Conservation (phyloP, 2,888 invertebrate species). For the Melinopterus prodromus region DNA sequence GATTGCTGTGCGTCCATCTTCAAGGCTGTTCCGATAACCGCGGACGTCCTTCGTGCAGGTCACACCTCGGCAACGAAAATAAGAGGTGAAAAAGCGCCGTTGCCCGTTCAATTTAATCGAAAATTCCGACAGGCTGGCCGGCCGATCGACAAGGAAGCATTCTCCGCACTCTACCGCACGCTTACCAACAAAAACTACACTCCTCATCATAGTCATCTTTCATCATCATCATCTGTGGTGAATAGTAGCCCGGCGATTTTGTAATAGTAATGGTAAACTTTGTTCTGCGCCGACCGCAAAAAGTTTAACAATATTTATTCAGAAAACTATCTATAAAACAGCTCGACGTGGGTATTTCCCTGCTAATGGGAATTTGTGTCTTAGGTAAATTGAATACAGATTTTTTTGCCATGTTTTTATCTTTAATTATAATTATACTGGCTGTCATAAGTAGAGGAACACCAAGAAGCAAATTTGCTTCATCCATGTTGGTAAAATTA, state of each 20-base stretch:
- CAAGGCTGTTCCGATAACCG: conserved; percentile 13
- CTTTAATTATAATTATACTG: too few relatives aligned
- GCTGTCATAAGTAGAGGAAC: too few relatives aligned
- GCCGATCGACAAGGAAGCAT: not conserved
- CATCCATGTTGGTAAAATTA: too few relatives aligned
- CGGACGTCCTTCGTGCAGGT: conserved; percentile 25
- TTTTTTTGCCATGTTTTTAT: too few relatives aligned
- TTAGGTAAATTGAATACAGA: too few relatives aligned
- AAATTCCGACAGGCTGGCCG: conserved; percentile 13
- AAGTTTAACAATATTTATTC: not conserved
- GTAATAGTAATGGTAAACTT: conserved; percentile 4
- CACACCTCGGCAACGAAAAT: conserved; percentile 16
- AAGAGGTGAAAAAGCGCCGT: conserved; percentile 14
- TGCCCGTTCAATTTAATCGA: conserved; percentile 22
- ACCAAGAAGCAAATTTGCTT: too few relatives aligned
- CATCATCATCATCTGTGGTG: conserved; percentile 13
- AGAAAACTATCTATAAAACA: not conserved
- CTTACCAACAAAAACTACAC: conserved; percentile 10
- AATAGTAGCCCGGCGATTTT: not conserved
- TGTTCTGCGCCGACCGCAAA: not conserved
- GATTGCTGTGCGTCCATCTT: not conserved
- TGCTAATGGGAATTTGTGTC: too few relatives aligned
- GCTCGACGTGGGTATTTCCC: not conserved
- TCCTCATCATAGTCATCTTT: conserved; percentile 8
- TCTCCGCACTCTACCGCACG: conserved; percentile 8